These are phyloP conservation scores for Sebastes schlegelii DNA, from an alignment of 2,113 vertebrate species.

Conservation along the genomic window DNA sequence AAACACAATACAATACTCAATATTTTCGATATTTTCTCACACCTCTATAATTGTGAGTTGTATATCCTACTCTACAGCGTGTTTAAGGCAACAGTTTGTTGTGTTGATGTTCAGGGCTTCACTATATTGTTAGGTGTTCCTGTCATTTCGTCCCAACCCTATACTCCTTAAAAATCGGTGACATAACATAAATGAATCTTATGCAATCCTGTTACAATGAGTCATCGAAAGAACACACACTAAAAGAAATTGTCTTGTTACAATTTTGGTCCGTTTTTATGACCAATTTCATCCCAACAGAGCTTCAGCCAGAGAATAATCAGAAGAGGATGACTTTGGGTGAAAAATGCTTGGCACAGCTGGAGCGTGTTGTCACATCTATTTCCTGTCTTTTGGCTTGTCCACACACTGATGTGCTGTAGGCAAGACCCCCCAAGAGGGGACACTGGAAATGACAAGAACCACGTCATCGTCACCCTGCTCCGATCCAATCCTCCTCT, in stretches of 20 bases:
- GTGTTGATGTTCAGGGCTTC: not conserved
- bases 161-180: not conserved
- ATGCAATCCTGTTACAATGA: not conserved
- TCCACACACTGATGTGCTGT: slow-evolving; percentile 66
- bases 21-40: too few relatives aligned
- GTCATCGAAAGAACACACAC: not conserved
- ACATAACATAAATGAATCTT: slow-evolving; percentile 9
- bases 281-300: slow-evolving; percentile 1
- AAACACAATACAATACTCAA: too few relatives aligned
- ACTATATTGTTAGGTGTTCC: not conserved
- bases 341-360: slow-evolving; percentile 65
- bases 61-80: not conserved
- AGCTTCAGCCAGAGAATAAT: slow-evolving; percentile 25
- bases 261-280: slow-evolving; percentile 9
- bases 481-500: slow-evolving; percentile 44
- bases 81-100: not conserved
- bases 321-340: slow-evolving; percentile 35
- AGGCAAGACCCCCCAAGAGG: slow-evolving; percentile 57
- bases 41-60: too few relatives aligned
- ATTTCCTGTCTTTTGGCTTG: slow-evolving; percentile 69
- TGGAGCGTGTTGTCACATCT: slow-evolving; percentile 65
- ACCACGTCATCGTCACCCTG: slow-evolving; percentile 43
- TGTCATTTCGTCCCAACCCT: not conserved
- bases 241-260: slow-evolving; percentile 3
- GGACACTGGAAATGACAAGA: slow-evolving; percentile 62